Evolutionary conservation across 2,888 invertebrate genomes (phyloP).

Genomic region (Leucophenga montana): DNA sequence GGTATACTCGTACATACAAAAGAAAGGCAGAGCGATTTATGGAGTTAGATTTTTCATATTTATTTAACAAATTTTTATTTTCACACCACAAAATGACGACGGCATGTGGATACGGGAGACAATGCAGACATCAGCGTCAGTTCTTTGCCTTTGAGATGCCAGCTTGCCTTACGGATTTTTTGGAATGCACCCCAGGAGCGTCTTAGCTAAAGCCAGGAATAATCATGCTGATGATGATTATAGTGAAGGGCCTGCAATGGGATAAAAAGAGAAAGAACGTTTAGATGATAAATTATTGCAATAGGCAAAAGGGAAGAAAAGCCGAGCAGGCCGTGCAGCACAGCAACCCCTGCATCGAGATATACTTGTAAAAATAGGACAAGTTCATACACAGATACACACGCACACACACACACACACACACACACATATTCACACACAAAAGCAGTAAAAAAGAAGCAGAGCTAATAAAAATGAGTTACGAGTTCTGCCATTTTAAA

Average conservation of each 20-base stretch:
- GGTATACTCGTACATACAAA: not conserved
- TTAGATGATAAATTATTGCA: slow-evolving; percentile 67
- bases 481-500: slow-evolving; percentile 68
- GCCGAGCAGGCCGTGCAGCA: slow-evolving; percentile 39
- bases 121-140: slow-evolving; percentile 53
- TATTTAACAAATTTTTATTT: slow-evolving; percentile 46
- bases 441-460: slow-evolving; percentile 43
- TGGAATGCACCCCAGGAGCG: slow-evolving; percentile 67
- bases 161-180: not conserved
- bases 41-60: slow-evolving; percentile 38
- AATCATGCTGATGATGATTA: slow-evolving; percentile 47
- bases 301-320: slow-evolving; percentile 36
- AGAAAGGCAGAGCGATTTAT: not conserved
- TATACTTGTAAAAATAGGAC: slow-evolving; percentile 61
- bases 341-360: slow-evolving; percentile 59
- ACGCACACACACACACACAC: slow-evolving; percentile 35
- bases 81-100: slow-evolving; percentile 58
- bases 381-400: slow-evolving; percentile 50
- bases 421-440: slow-evolving; percentile 39
- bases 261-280: slow-evolving; percentile 34
- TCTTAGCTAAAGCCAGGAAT: slow-evolving; percentile 44
- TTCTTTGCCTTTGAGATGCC: not conserved
- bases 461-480: slow-evolving; percentile 70
- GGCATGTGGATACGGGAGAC: slow-evolving; percentile 40
- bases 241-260: slow-evolving; percentile 26